These are phyloP conservation scores for Bombyx mori DNA, from an alignment of 1,140 invertebrate species.

Conservation along the genomic window ASM3026992v2 NC_085114.1:9470501-9471000, in stretches of 20 bases:
- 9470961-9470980: constrained; percentile 96
- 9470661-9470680: constrained; percentile 94
- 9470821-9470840: constrained; percentile 98
- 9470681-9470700: constrained; percentile 94
- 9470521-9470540: constrained; percentile 97
- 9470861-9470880: constrained; percentile 98
- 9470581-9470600: constrained; percentile 99
- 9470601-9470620: constrained; percentile 97
- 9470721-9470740: constrained; percentile 99
- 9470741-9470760: constrained; percentile 99
- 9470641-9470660: constrained; percentile 99
- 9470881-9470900: constrained; percentile 99
- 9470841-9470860: constrained; percentile 97
- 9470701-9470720: constrained; percentile 97
- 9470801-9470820: constrained; percentile 99
- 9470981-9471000: constrained; percentile 94
- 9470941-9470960: constrained; percentile 96
- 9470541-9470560: constrained; percentile 99
- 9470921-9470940: constrained; percentile 99
- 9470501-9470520: constrained; percentile 99
- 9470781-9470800: constrained; percentile 97
- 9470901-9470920: constrained; percentile 99
- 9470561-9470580: constrained; percentile 99
- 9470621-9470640: constrained; percentile 99
- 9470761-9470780: constrained; percentile 98